These are phyloP conservation scores for Magallana ariakensis DNA, from an alignment of 1,140 invertebrate species.

Conservation along the genomic window DNA sequence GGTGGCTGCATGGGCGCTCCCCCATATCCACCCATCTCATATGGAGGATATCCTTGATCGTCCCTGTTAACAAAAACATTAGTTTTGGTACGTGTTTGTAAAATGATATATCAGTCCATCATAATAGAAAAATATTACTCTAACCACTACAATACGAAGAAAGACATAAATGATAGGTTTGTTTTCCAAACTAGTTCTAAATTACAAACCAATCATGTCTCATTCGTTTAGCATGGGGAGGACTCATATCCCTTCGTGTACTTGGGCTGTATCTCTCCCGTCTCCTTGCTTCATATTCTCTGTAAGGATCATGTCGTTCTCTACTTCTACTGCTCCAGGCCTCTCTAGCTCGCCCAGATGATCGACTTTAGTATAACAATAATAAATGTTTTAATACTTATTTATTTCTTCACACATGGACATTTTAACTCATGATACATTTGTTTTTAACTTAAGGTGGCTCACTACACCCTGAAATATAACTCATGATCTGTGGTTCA, in stretches of 20 bases:
- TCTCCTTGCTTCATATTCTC: slow-evolving; percentile 64
- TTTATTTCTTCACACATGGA: too few relatives aligned
- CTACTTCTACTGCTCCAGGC: slow-evolving; percentile 46
- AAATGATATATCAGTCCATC: too few relatives aligned
- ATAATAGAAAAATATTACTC: too few relatives aligned
- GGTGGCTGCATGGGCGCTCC: slow-evolving; percentile 64
- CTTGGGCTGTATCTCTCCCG: slow-evolving; percentile 73
- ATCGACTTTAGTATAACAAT: slow-evolving; percentile 22
- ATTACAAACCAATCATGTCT: slow-evolving; percentile 74
- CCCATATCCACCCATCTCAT: slow-evolving; percentile 59
- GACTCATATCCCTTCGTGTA: slow-evolving; percentile 72
- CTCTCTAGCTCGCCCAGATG: slow-evolving; percentile 43
- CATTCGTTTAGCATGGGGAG: slow-evolving; percentile 77
- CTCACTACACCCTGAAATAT: too few relatives aligned
- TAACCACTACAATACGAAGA: too few relatives aligned
- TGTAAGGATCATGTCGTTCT: slow-evolving; percentile 57
- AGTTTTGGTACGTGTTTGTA: too few relatives aligned
- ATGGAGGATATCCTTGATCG: slow-evolving; percentile 64
- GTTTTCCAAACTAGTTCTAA: too few relatives aligned
- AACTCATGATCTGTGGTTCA: too few relatives aligned
- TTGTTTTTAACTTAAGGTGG: too few relatives aligned
- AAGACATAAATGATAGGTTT: too few relatives aligned
- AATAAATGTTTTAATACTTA: not conserved
- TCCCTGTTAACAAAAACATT: slow-evolving; percentile 61
- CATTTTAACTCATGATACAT: too few relatives aligned